Evolutionary conservation across 2,797 vertebrate genomes (phyloP), one percentile per base, ranked within the genome.

Genomic region (Nothura maculosa): DNA sequence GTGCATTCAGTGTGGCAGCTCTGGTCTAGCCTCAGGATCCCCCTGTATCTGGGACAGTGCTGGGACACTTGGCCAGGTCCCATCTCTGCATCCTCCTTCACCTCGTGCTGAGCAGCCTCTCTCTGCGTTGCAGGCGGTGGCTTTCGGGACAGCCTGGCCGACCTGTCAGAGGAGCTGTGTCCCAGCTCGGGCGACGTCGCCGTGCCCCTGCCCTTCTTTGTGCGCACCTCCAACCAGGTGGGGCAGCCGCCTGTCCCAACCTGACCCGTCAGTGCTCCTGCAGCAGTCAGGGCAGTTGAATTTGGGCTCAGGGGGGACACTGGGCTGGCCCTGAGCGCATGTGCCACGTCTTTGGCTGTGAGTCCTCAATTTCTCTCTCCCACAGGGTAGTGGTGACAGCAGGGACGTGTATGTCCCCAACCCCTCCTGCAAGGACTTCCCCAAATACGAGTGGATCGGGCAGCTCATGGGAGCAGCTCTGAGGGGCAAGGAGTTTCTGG

Each of bases 401-500:
- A 98, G 99, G 96, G 99, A 99, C 89, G 99, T 98, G 97, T 99
- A 99, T 0, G 98, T 99, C 70, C 99, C 99, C 77, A 99, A 99
- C 95, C 99, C 99, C 4, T 99, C 99, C 90, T 99, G 99, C 94
- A 98, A 97, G 95, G 99, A 99, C 89, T 99, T 99, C 88, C 97
- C 98, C 72, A 99, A 99, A 93, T 99, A 98, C 1, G 98, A 99
- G 93, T 99, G 99, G 99, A 99, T 99, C 0, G 99, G 99, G 79
- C 99, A 99, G 97, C 97, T 99, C 81, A 99, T 99, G 98, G 99
- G 99, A 36, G 99, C 99, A 42, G 99, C 99, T 62, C 98, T 99
- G 69, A 97, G 99, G 94, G 99, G 99, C 74, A 99, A 99, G 89
- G 99, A 99, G 96, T 98, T 99, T 90, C 96, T 99, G 98, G 99